phyloP scores from a whole-genome alignment of 2,888 invertebrate genomes.

The Anaspis maculata region DNA sequence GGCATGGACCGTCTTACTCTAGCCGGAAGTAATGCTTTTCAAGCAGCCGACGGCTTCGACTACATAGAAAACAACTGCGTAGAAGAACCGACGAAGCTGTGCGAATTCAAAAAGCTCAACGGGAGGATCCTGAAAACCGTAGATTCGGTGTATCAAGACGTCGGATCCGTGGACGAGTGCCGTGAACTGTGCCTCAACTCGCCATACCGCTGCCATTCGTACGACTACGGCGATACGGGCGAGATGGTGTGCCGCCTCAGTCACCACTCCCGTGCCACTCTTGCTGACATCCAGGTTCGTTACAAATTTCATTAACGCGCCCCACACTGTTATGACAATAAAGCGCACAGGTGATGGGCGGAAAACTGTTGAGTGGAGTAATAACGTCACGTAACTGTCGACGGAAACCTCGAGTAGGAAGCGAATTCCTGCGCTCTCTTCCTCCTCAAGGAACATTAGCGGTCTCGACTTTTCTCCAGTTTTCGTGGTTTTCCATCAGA shows the following conservation, averaged over 20 bases:
- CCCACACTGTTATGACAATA: slow-evolving; percentile 1
- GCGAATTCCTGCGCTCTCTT: slow-evolving; percentile 1
- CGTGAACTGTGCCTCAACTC: slow-evolving; percentile 82
- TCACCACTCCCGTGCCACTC: slow-evolving; percentile 82
- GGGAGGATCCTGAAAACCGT: slow-evolving; percentile 89
- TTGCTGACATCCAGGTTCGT: slow-evolving; percentile 75
- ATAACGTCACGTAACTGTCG: slow-evolving; percentile 2
- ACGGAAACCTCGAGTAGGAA: background rate
- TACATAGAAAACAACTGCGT: slow-evolving; percentile 91
- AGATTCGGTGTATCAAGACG: slow-evolving; percentile 86
- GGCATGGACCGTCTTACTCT: slow-evolving; percentile 88
- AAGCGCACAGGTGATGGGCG: background rate
- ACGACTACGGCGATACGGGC: slow-evolving; percentile 88
- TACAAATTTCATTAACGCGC: slow-evolving; percentile 3
- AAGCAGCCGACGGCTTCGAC: slow-evolving; percentile 51
- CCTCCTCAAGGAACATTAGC: background rate
- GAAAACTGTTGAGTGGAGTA: background rate
- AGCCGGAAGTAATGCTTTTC: slow-evolving; percentile 70
- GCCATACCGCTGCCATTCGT: slow-evolving; percentile 86
- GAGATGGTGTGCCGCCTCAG: slow-evolving; percentile 89
- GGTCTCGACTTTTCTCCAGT: background rate
- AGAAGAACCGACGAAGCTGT: slow-evolving; percentile 87
- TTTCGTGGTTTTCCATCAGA: background rate
- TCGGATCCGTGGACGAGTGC: slow-evolving; percentile 79
- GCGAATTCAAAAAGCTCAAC: slow-evolving; percentile 84